These are phyloP conservation scores for Apus apus DNA, from an alignment of 2,113 vertebrate genomes.

Conservation along the genomic window DNA sequence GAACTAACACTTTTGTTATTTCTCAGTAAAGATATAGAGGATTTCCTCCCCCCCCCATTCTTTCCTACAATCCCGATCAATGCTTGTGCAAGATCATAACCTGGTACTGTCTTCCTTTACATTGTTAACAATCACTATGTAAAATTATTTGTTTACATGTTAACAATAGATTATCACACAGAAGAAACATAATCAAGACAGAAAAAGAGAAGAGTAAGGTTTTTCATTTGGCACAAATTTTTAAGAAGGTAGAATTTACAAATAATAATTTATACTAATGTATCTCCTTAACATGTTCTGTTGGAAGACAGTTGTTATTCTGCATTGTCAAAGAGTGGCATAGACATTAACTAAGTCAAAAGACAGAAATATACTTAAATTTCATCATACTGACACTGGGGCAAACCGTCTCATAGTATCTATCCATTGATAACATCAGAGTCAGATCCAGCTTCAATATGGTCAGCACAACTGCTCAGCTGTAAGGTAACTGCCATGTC, in stretches of 20 bases:
- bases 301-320: neutral
- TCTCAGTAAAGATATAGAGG: neutral
- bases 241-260: neutral
- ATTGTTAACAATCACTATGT: neutral
- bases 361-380: neutral
- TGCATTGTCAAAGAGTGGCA: neutral
- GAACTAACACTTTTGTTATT: neutral
- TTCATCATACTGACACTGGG: neutral
- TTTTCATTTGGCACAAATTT: neutral
- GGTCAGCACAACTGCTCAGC: neutral
- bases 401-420: neutral
- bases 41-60: neutral
- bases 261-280: neutral
- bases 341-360: neutral
- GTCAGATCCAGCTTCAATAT: neutral
- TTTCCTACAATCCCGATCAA: rapidly evolving
- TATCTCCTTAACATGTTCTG: neutral
- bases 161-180: neutral
- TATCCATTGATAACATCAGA: neutral
- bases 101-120: neutral
- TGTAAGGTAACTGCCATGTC: neutral
- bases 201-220: neutral
- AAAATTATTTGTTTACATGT: neutral
- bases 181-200: neutral
- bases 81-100: neutral